phyloP scores from a whole-genome alignment of 92 coral and sea anemone genomes.

The Epizoanthus illoricatus region DNA sequence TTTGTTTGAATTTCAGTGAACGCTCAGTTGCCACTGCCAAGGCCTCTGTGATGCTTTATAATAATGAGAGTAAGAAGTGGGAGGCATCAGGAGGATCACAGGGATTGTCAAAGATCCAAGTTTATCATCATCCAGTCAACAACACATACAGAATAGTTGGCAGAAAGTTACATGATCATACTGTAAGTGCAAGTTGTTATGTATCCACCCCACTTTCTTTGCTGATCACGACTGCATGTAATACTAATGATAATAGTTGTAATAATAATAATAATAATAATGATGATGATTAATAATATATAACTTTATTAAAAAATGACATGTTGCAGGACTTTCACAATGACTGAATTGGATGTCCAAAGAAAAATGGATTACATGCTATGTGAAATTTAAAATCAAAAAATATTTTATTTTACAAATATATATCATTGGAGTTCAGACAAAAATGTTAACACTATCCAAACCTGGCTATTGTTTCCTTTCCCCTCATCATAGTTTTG shows the following conservation, averaged over 20 bases:
- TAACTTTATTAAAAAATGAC: background rate
- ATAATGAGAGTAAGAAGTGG: constrained; percentile 90
- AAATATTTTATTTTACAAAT: too few species aligned
- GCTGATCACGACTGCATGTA: background rate
- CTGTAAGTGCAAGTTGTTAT: constrained; percentile 52
- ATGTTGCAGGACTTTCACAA: too few species aligned
- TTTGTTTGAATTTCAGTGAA: constrained; percentile 54
- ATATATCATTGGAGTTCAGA: too few species aligned
- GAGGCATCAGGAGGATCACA: constrained; percentile 89
- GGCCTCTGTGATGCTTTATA: constrained; percentile 98
- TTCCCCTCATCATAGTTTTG: too few species aligned
- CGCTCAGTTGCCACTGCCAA: constrained; percentile 82
- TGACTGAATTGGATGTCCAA: too few species aligned
- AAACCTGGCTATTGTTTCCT: too few species aligned
- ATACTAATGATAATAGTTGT: background rate
- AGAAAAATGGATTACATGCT: too few species aligned
- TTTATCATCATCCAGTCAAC: constrained; percentile 88
- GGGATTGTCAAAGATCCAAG: constrained; percentile 90
- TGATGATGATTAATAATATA: background rate
- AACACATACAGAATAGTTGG: constrained; percentile 97
- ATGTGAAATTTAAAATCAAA: too few species aligned
- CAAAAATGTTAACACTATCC: too few species aligned
- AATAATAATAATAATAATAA: background rate
- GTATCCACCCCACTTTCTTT: background rate
- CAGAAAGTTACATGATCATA: constrained; percentile 75